A percentile compares a stretch with the other conserved stretches of the same genome.
These are phyloP conservation scores for Cantharis nigra DNA, from an alignment of 2,888 invertebrate genomes.

Conservation along the genomic window DNA sequence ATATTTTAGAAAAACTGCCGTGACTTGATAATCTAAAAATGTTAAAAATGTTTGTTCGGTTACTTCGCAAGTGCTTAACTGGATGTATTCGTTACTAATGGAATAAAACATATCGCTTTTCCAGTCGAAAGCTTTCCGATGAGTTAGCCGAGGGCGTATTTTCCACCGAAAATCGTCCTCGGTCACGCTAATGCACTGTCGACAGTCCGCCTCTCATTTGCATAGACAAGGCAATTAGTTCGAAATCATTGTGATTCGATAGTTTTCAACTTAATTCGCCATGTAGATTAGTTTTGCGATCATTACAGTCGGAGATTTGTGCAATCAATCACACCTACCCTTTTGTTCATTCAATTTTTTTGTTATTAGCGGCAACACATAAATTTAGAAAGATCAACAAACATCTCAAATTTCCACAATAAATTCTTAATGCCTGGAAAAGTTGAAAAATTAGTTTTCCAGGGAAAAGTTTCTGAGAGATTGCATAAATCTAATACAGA, in stretches of 20 bases:
- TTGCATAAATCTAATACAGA: background rate
- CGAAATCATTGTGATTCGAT: slow-evolving; percentile 40
- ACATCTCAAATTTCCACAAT: background rate
- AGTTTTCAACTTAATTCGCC: slow-evolving; percentile 39
- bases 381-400: background rate
- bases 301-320: slow-evolving; percentile 11
- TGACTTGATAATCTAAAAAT: background rate
- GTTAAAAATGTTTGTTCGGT: slow-evolving; percentile 4
- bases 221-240: slow-evolving; percentile 44
- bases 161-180: slow-evolving; percentile 23
- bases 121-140: slow-evolving; percentile 26
- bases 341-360: background rate
- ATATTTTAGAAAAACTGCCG: background rate
- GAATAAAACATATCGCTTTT: slow-evolving; percentile 27
- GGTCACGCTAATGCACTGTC: slow-evolving; percentile 34
- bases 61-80: slow-evolving; percentile 20
- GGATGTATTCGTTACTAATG: slow-evolving; percentile 20
- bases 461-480: background rate
- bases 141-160: slow-evolving; percentile 29
- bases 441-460: background rate
- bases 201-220: slow-evolving; percentile 39
- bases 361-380: background rate
- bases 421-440: background rate
- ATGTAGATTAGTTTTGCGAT: slow-evolving; percentile 41
- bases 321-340: background rate